Base-by-base conservation (phyloP, 2,113 vertebrate genomes). In the Corythoichthys haematopterus region DNA sequence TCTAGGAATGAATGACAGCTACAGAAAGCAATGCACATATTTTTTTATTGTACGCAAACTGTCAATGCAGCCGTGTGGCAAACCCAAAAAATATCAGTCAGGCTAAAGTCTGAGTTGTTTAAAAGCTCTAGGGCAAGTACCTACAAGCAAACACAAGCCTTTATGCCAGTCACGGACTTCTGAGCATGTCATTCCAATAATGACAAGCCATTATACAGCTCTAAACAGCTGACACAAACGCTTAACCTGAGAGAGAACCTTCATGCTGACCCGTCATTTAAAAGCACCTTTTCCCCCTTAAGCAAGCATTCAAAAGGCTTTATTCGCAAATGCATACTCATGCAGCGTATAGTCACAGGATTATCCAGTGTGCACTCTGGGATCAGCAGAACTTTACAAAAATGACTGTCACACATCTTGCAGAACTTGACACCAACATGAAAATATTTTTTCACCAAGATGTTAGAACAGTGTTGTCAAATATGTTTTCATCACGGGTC, bases 171-270 rank as follows among this genome's bases (percentile, higher is more conserved):
- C 67, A 59, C 68, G 46, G 70, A 79, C 72, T 78, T 65, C 61
- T 70, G 65, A 78, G 62, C 69, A 61, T 76, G 62, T 33, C 77
- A 67, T 72, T 74, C 65, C 58, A 72, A 82, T 80, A 85, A 88
- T 88, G 76, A 76, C 75, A 84, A 60, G 75, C 79, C 67, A 82
- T 79, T 85, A 68, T 20, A 58, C 2, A 28, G 68, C 68, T 50
- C 67, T 52, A 57, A 66, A 57, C 74, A 57, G 56, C 68, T 62
- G 58, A 80, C 68, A 76, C 67, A 81, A 83, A 77, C 75, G 47
- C 69, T 76, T 66, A 74, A 77, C 77, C 80, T 76, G 71, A 73
- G 59, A 55, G 80, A 62, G 75, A 69, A 62, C 68, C 15, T 33
- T 7, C 51, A 70, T 7, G 45, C 48, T 43, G 43, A 59, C 16